A percentile compares a stretch with the other conserved stretches of the same genome.
Conservation (phyloP, 2,888 invertebrate species). For the Nomada hirtipes region DNA sequence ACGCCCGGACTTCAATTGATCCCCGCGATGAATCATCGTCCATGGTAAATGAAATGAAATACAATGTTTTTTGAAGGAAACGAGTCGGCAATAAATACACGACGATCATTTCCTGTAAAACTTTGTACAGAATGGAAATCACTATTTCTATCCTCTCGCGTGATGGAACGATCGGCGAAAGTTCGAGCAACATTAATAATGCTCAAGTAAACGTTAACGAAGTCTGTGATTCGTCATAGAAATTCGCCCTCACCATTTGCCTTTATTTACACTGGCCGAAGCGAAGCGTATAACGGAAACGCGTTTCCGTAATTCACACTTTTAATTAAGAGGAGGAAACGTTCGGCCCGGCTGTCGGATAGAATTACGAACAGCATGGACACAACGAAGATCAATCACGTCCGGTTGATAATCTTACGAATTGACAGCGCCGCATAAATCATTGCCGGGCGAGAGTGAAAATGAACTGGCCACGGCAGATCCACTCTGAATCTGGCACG, state of each 20-base stretch:
- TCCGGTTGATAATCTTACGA: conserved; percentile 64
- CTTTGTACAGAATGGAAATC: neutral
- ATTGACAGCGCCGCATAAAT: conserved; percentile 64
- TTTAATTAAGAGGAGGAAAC: neutral
- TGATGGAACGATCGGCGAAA: neutral
- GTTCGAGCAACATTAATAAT: conserved; percentile 5
- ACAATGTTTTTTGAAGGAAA: neutral
- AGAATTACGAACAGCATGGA: conserved; percentile 57
- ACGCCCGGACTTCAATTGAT: no score
- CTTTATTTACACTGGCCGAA: neutral
- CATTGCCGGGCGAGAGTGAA: conserved; percentile 52
- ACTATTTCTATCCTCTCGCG: neutral
- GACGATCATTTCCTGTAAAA: neutral
- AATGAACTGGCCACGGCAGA: conserved; percentile 51
- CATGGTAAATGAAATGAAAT: neutral
- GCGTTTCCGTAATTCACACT: neutral
- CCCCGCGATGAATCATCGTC: neutral
- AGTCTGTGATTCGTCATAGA: neutral
- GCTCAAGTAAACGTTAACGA: neutral
- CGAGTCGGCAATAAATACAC: neutral
- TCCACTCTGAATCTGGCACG: conserved; percentile 13
- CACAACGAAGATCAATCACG: conserved; percentile 62
- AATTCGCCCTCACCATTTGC: neutral
- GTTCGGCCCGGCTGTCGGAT: conserved; percentile 39
- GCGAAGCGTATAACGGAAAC: neutral